Evolutionary conservation across 2,888 invertebrate genomes (phyloP), one percentile per base, ranked within the genome.

Genomic region (Pseudoips prasinana): DNA sequence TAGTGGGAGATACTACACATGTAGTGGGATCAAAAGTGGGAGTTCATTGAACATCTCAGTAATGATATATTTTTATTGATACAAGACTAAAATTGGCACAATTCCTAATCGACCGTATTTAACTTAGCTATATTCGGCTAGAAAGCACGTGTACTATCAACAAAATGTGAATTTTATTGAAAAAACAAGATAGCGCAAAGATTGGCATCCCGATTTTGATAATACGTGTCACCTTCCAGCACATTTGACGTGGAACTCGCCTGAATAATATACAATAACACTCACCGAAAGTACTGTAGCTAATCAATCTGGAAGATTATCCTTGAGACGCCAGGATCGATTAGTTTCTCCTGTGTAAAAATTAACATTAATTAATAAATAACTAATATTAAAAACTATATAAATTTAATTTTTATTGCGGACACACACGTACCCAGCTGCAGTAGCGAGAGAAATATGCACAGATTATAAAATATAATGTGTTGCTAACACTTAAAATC

Each of bases 221-320:
- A 84, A 84, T 87, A 88, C 88, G 88, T 88, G 88, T 88, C 88
- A 88, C 86, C 85, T 86, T 80, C 79, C 78, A 85, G 79, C 84
- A 81, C 83, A 83, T 86, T 87, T 88, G 88, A 88, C 88, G 88
- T 88, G 87, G 87, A 86, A 86, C 79, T 71, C 62, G 76, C 73
- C 67, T 60, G 33, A 55, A 62, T 58, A 73, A 69, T 76, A 73
- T 76, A 64, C 61, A 68, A 57, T 56, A 66, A 66, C 59, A 80
- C 83, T 77, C 60, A 88, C 87, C 85, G 61, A 73, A 73, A 64
- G 87, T 88, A 88, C 87, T 75, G 87, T 78, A 88, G 85, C 83
- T 57, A 78, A 86, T 86, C 87, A 75, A 83, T 60, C 86, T 73
- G 73, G 68, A 73, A 65, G 65, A 61, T 75, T 82, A 81, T 60